These are phyloP conservation scores for Caenorhabditis latens DNA, from an alignment of 1,140 invertebrate genomes.

Conservation along the genomic window DNA sequence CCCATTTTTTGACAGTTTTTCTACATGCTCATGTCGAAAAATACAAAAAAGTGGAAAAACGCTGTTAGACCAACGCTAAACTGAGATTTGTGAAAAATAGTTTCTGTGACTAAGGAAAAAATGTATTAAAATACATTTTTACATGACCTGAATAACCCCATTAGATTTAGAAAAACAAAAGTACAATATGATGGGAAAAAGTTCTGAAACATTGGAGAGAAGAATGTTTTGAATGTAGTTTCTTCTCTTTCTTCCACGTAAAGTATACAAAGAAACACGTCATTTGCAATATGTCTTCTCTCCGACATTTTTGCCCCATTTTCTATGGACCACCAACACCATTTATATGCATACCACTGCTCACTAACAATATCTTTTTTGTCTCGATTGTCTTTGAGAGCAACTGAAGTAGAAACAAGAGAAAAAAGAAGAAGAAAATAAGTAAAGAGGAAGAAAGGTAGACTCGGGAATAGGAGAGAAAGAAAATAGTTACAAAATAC, in stretches of 20 bases:
- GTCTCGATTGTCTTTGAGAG: background rate
- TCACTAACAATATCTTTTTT: conserved; percentile 38
- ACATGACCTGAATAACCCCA: too few relatives aligned
- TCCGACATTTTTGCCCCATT: background rate
- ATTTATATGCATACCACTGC: conserved; percentile 43
- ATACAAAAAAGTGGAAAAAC: too few relatives aligned
- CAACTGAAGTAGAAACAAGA: background rate
- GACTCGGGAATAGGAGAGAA: background rate
- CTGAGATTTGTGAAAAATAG: too few relatives aligned
- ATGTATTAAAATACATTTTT: too few relatives aligned
- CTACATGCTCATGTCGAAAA: too few relatives aligned
- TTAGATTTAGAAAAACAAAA: too few relatives aligned
- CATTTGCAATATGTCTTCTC: conserved; percentile 21
- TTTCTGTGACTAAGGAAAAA: too few relatives aligned
- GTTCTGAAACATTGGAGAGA: too few relatives aligned
- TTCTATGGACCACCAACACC: conserved; percentile 17
- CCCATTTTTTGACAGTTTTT: too few relatives aligned
- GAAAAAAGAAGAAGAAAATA: background rate
- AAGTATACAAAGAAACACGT: conserved; percentile 26
- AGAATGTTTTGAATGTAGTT: background rate
- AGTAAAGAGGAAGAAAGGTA: conserved; percentile 1
- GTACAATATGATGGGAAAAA: too few relatives aligned
- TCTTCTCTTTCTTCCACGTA: background rate
- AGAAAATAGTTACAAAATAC: background rate
- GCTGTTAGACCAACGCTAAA: too few relatives aligned